Evolutionary conservation across 2,888 invertebrate species (phyloP).

Genomic region (Andricus curvator): DNA sequence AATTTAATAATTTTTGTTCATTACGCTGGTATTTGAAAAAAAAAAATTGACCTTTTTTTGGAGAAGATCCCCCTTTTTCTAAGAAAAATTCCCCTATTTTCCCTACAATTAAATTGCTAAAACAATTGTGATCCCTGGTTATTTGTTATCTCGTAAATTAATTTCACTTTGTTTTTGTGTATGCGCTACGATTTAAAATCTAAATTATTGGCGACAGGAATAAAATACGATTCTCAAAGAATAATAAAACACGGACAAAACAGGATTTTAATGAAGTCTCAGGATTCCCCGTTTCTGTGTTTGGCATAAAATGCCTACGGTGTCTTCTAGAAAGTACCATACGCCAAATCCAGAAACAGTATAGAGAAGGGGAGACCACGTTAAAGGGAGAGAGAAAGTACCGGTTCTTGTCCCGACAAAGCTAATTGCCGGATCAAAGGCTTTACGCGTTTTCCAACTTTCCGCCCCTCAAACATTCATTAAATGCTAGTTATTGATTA

Average conservation of each 20-base stretch:
- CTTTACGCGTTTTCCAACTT: slow-evolving; percentile 46
- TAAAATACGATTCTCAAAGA: background rate
- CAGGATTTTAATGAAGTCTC: background rate
- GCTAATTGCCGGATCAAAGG: slow-evolving; percentile 61
- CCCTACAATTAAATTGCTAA: no score
- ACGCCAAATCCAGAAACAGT: background rate
- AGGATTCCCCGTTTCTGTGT: background rate
- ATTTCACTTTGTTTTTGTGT: no score
- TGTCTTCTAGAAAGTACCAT: background rate
- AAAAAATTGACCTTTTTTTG: no score
- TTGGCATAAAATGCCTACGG: background rate
- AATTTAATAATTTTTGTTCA: no score
- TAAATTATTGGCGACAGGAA: background rate
- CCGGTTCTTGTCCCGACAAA: slow-evolving; percentile 41
- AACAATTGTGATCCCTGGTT: no score
- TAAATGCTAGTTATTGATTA: background rate
- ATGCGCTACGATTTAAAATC: background rate
- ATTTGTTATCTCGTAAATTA: no score
- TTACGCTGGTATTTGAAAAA: no score
- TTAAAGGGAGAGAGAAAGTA: slow-evolving; percentile 12
- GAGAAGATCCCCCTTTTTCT: no score
- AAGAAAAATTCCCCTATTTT: no score
- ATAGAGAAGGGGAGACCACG: background rate
- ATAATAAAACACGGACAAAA: background rate
- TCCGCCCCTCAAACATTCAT: background rate